Evolutionary conservation across 2,113 vertebrate species (phyloP), one percentile per base, ranked within the genome.

Genomic region (Myrmecobius fasciatus): DNA sequence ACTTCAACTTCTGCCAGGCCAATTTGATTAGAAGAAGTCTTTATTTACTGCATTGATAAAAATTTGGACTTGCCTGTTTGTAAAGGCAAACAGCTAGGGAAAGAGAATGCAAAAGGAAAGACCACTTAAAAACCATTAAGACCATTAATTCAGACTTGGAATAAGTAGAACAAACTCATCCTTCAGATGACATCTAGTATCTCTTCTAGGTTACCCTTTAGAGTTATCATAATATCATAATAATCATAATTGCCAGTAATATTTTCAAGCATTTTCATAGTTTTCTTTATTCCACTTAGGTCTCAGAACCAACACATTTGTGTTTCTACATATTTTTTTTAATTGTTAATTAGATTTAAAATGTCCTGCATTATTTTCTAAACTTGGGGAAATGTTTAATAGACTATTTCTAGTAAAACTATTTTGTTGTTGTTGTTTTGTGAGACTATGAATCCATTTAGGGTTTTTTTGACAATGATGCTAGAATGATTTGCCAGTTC

Each of bases 161-260:
- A 14, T 90, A 75, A 95, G 7, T 36, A 92, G 92, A 92, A 67
- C 90, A 22, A 95, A 93, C 1, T 75, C 94, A 47, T 91, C 48
- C 83, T 5, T 89, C 25, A 93, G 53, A 8, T 24, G 83, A 22
- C 6, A 95, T 93, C 2, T 3, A 93, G 11, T 60, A 51, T 10
- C 49, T 91, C 25, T 60, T 2, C 88, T 92, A 17, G 31, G 17
- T 67, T 83, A 83, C 53, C 43, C 89, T 91, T 0, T 0, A 93
- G 49, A 36, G 92, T 89, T n/a, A 89, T 93, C 28, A 94, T 89
- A 92, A 36, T 92, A 47, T 0, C 83, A 90, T n/a, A n/a, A n/a
- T n/a, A n/a, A n/a, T n/a, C n/a, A n/a, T n/a, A n/a, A n/a, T n/a
- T n/a, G n/a, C 11, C 43, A 51, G 3, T 92, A 75, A 3, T 25